Evolutionary conservation across 2,888 invertebrate species (phyloP).

Genomic region (Drosophila niveifrons): DNA sequence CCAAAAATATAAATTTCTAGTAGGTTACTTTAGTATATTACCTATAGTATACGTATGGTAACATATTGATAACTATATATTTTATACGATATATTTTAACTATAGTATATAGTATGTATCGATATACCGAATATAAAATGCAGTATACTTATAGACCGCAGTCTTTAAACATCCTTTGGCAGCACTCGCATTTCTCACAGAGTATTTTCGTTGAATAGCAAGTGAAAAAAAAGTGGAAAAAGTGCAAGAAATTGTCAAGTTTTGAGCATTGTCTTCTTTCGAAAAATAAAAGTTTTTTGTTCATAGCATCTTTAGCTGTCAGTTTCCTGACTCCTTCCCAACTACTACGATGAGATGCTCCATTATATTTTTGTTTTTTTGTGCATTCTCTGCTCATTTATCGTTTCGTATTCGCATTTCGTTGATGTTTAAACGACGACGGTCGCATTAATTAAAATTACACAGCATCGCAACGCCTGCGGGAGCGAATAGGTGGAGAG

Average conservation of each 20-base stretch:
- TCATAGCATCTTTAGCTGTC: conserved; percentile 26
- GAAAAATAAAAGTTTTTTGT: conserved; percentile 45
- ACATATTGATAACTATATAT: too few relatives aligned
- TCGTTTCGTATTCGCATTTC: conserved; percentile 69
- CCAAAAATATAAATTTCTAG: too few relatives aligned
- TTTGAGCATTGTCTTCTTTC: not conserved
- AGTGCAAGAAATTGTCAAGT: conserved; percentile 43
- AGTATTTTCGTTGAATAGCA: conserved; percentile 22
- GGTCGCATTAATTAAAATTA: conserved; percentile 77
- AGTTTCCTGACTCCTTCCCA: not conserved
- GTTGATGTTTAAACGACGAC: conserved; percentile 63
- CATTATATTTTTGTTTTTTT: conserved; percentile 24
- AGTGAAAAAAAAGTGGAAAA: conserved; percentile 17
- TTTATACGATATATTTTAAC: too few relatives aligned
- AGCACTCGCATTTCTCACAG: not conserved
- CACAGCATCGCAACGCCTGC: conserved; percentile 54
- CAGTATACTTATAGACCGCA: too few relatives aligned
- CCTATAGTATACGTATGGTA: too few relatives aligned
- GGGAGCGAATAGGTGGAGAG: conserved; percentile 27
- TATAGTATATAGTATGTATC: too few relatives aligned
- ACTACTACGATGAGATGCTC: not conserved
- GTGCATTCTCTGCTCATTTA: conserved; percentile 20
- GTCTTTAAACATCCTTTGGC: too few relatives aligned
- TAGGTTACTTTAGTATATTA: too few relatives aligned
- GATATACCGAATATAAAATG: too few relatives aligned